phyloP scores from a whole-genome alignment of 2,888 invertebrate species.

The Drosophila hamatofila region DNA sequence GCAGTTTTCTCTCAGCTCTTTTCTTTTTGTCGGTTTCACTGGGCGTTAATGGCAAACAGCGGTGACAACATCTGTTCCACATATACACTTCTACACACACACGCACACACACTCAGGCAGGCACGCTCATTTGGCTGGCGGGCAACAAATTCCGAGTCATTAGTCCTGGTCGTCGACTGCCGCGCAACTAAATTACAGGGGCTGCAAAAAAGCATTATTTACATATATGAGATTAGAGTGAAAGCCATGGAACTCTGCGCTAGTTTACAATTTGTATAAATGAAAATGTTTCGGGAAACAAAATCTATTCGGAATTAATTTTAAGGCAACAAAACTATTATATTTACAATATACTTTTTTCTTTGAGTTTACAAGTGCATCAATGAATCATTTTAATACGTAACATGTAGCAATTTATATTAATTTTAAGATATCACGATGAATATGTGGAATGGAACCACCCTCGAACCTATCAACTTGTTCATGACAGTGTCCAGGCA shows the following conservation, averaged over 20 bases:
- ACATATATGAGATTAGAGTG: slow-evolving; percentile 43
- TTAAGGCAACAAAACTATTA: accelerated
- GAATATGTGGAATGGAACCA: slow-evolving; percentile 3
- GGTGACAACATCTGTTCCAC: slow-evolving; percentile 68
- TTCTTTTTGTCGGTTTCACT: slow-evolving; percentile 46
- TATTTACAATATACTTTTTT: too few relatives aligned
- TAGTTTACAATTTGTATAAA: neutral
- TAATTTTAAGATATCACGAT: neutral
- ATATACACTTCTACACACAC: slow-evolving; percentile 6
- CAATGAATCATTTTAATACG: slow-evolving; percentile 4
- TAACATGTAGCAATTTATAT: neutral
- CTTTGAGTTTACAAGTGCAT: neutral
- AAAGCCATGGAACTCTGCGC: slow-evolving; percentile 14
- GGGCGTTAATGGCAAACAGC: slow-evolving; percentile 74
- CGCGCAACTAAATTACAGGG: slow-evolving; percentile 59
- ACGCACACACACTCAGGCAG: slow-evolving; percentile 9
- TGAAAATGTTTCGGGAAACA: neutral
- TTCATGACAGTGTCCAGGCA: slow-evolving; percentile 19
- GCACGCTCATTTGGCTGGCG: slow-evolving; percentile 74
- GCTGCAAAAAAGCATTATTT: slow-evolving; percentile 46
- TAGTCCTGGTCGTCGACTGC: slow-evolving; percentile 54
- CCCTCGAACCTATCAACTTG: slow-evolving; percentile 5
- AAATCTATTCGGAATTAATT: neutral
- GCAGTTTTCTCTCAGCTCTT: slow-evolving; percentile 41
- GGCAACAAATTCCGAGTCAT: slow-evolving; percentile 77